These are phyloP conservation scores for Diabrotica balteata DNA, from an alignment of 2,888 invertebrate species.

Conservation along the genomic window DNA sequence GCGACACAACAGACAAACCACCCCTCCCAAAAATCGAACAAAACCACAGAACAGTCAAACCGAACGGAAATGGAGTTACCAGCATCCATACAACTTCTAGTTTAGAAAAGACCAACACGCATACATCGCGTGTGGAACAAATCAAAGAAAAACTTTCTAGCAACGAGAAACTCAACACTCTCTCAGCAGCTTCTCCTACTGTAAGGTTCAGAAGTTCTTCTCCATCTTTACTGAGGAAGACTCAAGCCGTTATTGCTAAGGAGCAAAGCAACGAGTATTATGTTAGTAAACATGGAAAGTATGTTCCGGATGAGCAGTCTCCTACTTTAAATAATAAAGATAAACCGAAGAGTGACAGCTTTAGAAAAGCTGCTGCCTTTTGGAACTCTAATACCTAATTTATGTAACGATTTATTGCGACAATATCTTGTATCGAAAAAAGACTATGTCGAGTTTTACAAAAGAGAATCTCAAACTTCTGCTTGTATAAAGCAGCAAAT, in stretches of 20 bases:
- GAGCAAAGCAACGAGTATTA: conserved; percentile 57
- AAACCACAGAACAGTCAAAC: not conserved
- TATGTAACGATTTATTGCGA: too few species aligned
- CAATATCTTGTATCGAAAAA: too few species aligned
- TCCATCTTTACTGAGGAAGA: conserved; percentile 59
- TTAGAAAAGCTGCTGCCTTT: conserved; percentile 58
- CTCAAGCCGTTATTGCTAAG: conserved; percentile 60
- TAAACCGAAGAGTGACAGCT: conserved; percentile 56
- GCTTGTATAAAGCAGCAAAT: too few species aligned
- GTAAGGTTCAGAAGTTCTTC: conserved; percentile 55
- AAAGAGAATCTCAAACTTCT: too few species aligned
- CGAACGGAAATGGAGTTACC: not conserved
- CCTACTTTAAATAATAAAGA: conserved; percentile 33
- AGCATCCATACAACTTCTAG: not conserved
- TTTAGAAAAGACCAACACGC: conserved; percentile 6
- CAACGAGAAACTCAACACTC: conserved; percentile 10
- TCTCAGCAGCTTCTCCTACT: not conserved
- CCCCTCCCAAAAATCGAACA: conserved; percentile 2
- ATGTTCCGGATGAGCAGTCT: not conserved
- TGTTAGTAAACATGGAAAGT: conserved; percentile 30
- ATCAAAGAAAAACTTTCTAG: conserved; percentile 41
- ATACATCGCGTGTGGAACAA: conserved; percentile 39
- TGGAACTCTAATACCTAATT: conserved; percentile 50
- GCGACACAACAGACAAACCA: conserved; percentile 22
- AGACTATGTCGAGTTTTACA: too few species aligned